Base-by-base conservation (phyloP, 2,888 invertebrate species). In the Ichneumoninae sp. region DNA sequence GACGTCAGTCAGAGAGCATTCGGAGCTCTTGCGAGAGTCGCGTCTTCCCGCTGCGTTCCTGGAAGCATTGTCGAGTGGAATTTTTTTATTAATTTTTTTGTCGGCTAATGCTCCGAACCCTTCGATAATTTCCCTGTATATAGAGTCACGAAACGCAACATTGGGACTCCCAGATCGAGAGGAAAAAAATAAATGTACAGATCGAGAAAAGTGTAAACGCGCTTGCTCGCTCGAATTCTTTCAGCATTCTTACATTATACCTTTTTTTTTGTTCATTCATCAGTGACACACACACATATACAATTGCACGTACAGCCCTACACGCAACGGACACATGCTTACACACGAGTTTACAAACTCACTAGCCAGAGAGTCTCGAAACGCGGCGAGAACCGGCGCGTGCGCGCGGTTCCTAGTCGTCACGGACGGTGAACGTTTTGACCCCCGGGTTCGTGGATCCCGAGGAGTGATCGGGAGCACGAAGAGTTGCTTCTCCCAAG, bases 391-490 rank as follows among this genome's bases (percentile, higher is more conserved):
- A 69, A 79, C 72, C 71, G 62, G 70, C 82, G 22, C 44, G 1
- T 40, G 81, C 52, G 74, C 74, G 54, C 66, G 62, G 74, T 74
- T 81, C 69, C 77, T 60, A 72, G 72, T 80, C 79, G 75, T 85
- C 86, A 81, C 86, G 85, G 86, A 87, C 86, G 86, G 86, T 86
- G 82, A 86, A 87, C 75, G 71, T 83, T 62, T 77, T 75, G 4
- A 44, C 70, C 69, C 81, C 75, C 47, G 50, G 33, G 26, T 26
- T 75, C 79, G 22, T 44, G 47, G 74, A 69, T 62, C 72, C n/a
- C 44, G 40, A 50, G 50, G 26, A 71, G 47, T 66, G 57, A 40
- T 47, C 74, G 82, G 33, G 47, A 70, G 5, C 54, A 19, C 52
- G 33, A 33, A 33, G 13, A 16, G 6, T 30, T 33, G 44, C 47